Percentiles rank a stretch among this genome's conserved stretches.
phyloP scores from a whole-genome alignment of 2,113 vertebrate genomes.

The Phylloscopus whistleri region DNA sequence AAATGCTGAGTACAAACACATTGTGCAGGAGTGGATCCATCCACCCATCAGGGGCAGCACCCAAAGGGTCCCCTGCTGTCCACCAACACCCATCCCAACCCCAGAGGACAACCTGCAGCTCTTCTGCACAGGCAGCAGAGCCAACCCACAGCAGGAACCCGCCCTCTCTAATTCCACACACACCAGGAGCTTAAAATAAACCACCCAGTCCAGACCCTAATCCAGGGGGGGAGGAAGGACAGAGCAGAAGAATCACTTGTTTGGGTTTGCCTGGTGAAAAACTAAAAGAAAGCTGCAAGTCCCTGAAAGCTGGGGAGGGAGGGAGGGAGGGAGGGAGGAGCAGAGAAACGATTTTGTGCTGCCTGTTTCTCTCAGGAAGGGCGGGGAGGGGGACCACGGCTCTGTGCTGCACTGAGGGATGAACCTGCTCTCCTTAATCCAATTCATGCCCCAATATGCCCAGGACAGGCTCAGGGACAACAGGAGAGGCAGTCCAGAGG shows the following conservation, averaged over 20 bases:
- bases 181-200: neutral
- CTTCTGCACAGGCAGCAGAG: neutral
- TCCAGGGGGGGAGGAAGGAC: neutral
- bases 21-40: neutral
- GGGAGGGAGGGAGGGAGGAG: neutral
- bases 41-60: neutral
- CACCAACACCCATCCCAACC: neutral
- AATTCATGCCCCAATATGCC: constrained; percentile 3
- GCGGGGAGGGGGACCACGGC: neutral
- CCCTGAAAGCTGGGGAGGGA: neutral
- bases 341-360: neutral
- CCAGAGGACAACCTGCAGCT: neutral
- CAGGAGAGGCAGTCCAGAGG: neutral
- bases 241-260: neutral
- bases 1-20: neutral
- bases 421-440: constrained; percentile 20
- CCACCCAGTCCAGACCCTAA: neutral
- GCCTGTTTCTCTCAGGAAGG: neutral
- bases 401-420: neutral
- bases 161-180: neutral
- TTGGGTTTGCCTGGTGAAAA: neutral
- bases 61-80: neutral
- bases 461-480: neutral
- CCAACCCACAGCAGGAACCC: neutral
- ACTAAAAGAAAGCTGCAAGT: neutral